Evolutionary conservation across 2,888 invertebrate species (phyloP).

Genomic region (Ypsolopha sequella): DNA sequence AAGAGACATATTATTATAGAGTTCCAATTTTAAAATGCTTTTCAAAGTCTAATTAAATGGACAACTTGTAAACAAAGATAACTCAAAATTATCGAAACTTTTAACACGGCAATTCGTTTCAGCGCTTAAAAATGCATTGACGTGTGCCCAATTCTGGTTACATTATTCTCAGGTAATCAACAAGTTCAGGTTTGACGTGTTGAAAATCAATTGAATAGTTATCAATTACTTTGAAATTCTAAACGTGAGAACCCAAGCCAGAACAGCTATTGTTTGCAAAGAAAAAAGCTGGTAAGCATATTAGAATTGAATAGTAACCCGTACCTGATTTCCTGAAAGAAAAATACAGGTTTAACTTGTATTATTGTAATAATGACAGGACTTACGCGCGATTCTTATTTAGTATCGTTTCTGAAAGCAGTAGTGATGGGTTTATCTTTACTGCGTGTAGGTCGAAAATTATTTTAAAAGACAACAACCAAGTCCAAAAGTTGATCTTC

Average conservation of each 20-base stretch:
- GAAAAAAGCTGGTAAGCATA: constrained; percentile 3
- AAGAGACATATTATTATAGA: no score
- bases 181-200: neutral
- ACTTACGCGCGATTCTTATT: constrained; percentile 1
- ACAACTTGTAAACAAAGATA: no score
- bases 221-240: neutral
- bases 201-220: no score
- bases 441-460: constrained; percentile 32
- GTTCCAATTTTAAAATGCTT: no score
- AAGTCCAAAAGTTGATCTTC: no score
- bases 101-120: no score
- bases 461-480: neutral
- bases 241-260: constrained; percentile 3
- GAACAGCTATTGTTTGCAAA: neutral
- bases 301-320: constrained; percentile 3
- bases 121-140: no score
- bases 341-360: neutral
- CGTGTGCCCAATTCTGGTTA: neutral
- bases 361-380: constrained; percentile 5
- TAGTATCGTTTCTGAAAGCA: constrained; percentile 19
- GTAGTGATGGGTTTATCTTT: constrained; percentile 40
- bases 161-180: constrained; percentile 2
- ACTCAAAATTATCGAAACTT: no score
- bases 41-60: no score
- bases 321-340: constrained; percentile 5